Conservation (phyloP, 1,140 invertebrate species). For the Chrysopa pallens region DNA sequence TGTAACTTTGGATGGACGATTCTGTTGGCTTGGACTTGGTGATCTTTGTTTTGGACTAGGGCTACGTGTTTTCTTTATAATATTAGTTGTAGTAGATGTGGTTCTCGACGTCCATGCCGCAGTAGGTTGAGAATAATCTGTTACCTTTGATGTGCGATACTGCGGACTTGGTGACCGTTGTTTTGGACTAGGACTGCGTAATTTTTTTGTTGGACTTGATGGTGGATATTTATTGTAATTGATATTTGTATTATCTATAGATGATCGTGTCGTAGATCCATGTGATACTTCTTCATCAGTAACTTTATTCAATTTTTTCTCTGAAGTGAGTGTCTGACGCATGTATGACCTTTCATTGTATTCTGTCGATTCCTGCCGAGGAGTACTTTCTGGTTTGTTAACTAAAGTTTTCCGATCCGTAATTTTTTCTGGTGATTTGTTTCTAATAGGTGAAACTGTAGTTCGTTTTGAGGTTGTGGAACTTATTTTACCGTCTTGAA, state of each 20-base stretch:
- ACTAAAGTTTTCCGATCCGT: not conserved
- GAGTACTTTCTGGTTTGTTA: too few relatives aligned
- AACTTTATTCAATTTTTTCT: too few relatives aligned
- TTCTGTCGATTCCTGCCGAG: too few relatives aligned
- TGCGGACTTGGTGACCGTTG: not conserved
- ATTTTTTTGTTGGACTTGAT: too few relatives aligned
- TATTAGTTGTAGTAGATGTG: not conserved
- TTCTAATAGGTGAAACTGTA: slow-evolving; percentile 3
- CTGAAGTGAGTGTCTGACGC: too few relatives aligned
- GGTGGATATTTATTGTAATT: too few relatives aligned
- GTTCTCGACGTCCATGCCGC: not conserved
- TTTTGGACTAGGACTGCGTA: not conserved
- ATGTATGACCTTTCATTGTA: too few relatives aligned
- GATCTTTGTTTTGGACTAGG: not conserved
- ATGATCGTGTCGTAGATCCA: too few relatives aligned
- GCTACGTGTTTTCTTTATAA: not conserved
- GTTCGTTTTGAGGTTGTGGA: slow-evolving; percentile 25
- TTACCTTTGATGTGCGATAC: not conserved
- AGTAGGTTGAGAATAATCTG: not conserved
- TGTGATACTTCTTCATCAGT: too few relatives aligned
- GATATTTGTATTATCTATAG: too few relatives aligned
- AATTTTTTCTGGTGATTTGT: slow-evolving; percentile 4
- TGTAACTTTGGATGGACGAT: not conserved
- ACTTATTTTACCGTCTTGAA: slow-evolving; percentile 23
- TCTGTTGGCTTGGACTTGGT: not conserved